Evolutionary conservation across 1,140 invertebrate genomes (phyloP).

Genomic region (Pachypeltis micranthus): DNA sequence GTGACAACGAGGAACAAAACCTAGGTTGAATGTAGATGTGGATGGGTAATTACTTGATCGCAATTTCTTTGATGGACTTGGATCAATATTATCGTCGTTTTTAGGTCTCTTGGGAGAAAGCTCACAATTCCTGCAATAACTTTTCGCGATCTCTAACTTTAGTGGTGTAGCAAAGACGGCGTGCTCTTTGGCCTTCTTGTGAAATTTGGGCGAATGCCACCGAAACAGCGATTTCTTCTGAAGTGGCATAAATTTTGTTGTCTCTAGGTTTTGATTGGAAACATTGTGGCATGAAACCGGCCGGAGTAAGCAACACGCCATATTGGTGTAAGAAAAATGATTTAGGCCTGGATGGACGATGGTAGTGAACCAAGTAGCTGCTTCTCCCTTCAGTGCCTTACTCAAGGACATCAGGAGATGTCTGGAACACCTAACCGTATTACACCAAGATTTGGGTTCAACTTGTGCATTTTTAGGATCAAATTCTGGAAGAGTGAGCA

Average conservation of each 20-base stretch:
- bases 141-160: too few relatives aligned
- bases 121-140: too few relatives aligned
- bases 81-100: too few relatives aligned
- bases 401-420: background rate
- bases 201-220: too few relatives aligned
- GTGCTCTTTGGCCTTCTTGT: too few relatives aligned
- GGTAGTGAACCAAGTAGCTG: background rate
- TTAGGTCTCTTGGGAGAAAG: too few relatives aligned
- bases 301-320: background rate
- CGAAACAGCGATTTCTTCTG: too few relatives aligned
- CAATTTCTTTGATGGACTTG: too few relatives aligned
- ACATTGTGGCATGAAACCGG: background rate
- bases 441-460: background rate
- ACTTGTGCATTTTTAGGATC: background rate
- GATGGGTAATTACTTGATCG: too few relatives aligned
- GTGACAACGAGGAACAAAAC: too few relatives aligned
- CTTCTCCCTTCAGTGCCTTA: background rate
- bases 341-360: background rate
- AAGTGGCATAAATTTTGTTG: background rate
- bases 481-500: background rate
- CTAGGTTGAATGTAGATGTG: too few relatives aligned
- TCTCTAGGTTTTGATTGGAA: background rate
- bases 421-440: background rate
- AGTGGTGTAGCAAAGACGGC: too few relatives aligned
- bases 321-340: background rate